phyloP scores from a whole-genome alignment of 2,888 invertebrate genomes.

The Villa cingulata region DNA sequence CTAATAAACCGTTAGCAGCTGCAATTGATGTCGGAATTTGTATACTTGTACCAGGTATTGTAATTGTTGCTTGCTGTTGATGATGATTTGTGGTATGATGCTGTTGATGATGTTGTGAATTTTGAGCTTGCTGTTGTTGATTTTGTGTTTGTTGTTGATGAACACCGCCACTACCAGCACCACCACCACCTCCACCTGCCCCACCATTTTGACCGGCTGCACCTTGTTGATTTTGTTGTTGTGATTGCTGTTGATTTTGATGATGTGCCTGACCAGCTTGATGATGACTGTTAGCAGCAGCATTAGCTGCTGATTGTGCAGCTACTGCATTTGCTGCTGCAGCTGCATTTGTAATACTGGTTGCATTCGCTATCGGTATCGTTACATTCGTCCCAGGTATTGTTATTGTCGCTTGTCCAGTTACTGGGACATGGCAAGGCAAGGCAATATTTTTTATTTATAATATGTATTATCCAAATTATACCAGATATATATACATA shows the following conservation, averaged over 20 bases:
- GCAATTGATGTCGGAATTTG: slow-evolving; percentile 34
- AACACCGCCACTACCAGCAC: slow-evolving; percentile 14
- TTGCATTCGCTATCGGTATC: slow-evolving; percentile 37
- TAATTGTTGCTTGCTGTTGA: slow-evolving; percentile 26
- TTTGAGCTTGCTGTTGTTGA: slow-evolving; percentile 14
- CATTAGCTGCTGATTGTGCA: slow-evolving; percentile 24
- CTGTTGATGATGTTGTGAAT: slow-evolving; percentile 15
- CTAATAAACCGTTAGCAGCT: slow-evolving; percentile 32
- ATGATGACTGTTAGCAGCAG: slow-evolving; percentile 18
- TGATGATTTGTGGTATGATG: slow-evolving; percentile 4
- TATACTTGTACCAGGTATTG: slow-evolving; percentile 35
- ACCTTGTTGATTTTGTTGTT: slow-evolving; percentile 14
- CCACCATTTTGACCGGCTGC: too few relatives aligned
- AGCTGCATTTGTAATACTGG: slow-evolving; percentile 15
- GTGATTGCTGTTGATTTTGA: slow-evolving; percentile 13
- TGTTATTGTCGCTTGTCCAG: slow-evolving; percentile 40
- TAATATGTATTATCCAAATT: too few relatives aligned
- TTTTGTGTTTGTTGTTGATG: slow-evolving; percentile 7
- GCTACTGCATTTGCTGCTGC: slow-evolving; percentile 23
- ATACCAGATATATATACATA: too few relatives aligned
- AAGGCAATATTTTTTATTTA: too few relatives aligned
- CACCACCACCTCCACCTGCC: slow-evolving; percentile 16
- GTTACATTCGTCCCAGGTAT: slow-evolving; percentile 45
- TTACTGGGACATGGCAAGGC: too few relatives aligned
- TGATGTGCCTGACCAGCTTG: slow-evolving; percentile 23